phyloP scores from a whole-genome alignment of 1,140 invertebrate genomes.

The Drosophila paulistorum region DNA sequence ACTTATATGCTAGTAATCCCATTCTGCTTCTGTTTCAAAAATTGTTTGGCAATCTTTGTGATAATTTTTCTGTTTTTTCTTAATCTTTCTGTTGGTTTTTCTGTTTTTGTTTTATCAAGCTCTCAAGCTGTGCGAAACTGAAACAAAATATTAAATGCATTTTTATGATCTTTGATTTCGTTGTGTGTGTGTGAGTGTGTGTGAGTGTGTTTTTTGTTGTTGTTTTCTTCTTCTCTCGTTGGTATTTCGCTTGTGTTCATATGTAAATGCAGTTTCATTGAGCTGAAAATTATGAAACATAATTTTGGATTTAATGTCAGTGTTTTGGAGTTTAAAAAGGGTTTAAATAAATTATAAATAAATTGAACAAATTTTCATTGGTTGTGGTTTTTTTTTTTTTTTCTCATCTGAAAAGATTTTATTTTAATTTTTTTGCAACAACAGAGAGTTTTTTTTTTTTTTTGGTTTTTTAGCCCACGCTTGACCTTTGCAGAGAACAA shows the following conservation, averaged over 20 bases:
- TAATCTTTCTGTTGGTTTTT: no score
- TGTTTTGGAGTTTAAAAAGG: conserved; percentile 28
- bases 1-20: background rate
- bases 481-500: conserved; percentile 73
- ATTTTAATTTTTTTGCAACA: conserved; percentile 45
- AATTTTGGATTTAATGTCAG: conserved; percentile 42
- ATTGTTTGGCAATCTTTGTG: background rate
- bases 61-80: background rate
- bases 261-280: conserved; percentile 74
- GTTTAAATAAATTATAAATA: conserved; percentile 38
- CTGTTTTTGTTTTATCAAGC: background rate
- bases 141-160: conserved; percentile 28
- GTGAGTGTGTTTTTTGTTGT: conserved; percentile 19
- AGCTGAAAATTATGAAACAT: conserved; percentile 60
- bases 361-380: conserved; percentile 23
- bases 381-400: conserved; percentile 13
- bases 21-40: background rate
- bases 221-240: conserved; percentile 26
- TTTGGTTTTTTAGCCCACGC: conserved; percentile 1
- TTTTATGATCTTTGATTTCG: conserved; percentile 9
- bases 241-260: conserved; percentile 38
- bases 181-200: background rate
- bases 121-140: conserved; percentile 36
- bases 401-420: conserved; percentile 40
- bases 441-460: background rate